A percentile compares a stretch with the other conserved stretches of the same genome.
phyloP scores from a whole-genome alignment of 2,797 vertebrate species.

The Aeoliscus strigatus region DNA sequence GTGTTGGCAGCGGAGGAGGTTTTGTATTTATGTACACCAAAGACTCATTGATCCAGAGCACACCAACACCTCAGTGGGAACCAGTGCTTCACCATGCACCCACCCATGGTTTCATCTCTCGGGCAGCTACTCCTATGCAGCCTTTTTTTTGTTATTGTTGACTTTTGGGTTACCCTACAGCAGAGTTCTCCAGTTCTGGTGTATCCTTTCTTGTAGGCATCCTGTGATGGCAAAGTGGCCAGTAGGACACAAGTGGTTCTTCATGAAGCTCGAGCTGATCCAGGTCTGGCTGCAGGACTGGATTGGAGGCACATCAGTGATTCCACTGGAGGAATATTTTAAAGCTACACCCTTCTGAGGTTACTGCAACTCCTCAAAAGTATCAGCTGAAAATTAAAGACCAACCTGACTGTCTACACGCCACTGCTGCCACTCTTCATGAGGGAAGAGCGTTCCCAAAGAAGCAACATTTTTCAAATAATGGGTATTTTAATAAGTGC shows the following conservation, averaged over 20 bases:
- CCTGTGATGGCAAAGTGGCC: constrained; percentile 76
- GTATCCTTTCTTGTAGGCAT: constrained; percentile 58
- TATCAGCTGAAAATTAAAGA: neutral
- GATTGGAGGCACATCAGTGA: constrained; percentile 63
- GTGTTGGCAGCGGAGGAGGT: too few relatives aligned
- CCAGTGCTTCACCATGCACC: too few relatives aligned
- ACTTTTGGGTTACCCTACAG: too few relatives aligned
- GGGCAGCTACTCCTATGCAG: too few relatives aligned
- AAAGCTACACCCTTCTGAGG: constrained; percentile 72
- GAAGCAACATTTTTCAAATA: constrained; percentile 1
- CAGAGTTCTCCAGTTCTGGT: too few relatives aligned
- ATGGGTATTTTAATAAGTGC: constrained; percentile 9
- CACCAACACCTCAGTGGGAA: too few relatives aligned
- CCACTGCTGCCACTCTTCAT: neutral
- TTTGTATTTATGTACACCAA: too few relatives aligned
- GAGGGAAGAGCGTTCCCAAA: constrained; percentile 1
- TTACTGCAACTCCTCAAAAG: neutral
- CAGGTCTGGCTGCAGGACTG: constrained; percentile 76
- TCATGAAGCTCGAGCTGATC: constrained; percentile 74
- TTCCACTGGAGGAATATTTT: constrained; percentile 73
- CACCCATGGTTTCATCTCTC: too few relatives aligned
- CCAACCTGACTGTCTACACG: constrained; percentile 5
- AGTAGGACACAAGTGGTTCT: constrained; percentile 74
- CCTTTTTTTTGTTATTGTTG: too few relatives aligned
- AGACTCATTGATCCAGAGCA: too few relatives aligned